Conservation (phyloP, 2,888 invertebrate species). For the Noctuana brunneofusca region DNA sequence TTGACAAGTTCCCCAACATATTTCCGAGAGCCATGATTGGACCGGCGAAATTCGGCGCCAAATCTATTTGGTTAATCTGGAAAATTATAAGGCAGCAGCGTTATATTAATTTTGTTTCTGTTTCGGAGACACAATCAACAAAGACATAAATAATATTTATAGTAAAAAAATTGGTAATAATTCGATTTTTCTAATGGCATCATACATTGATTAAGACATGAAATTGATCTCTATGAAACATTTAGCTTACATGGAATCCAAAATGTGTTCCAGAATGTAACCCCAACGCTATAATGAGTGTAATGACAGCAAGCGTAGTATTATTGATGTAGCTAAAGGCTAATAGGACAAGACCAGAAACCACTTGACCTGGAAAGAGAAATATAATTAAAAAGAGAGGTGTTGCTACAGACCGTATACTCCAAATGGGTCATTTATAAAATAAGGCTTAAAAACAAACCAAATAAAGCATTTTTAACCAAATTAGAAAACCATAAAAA, state of each 20-base stretch:
- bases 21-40: conserved; percentile 91
- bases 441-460: no score
- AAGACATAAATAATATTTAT: no score
- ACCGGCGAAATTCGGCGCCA: conserved; percentile 91
- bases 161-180: no score
- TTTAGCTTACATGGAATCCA: conserved; percentile 81
- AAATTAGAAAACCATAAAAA: no score
- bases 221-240: neutral
- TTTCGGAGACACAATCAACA: no score
- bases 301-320: conserved; percentile 67
- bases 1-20: conserved; percentile 86
- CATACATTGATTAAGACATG: no score
- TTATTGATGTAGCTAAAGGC: conserved; percentile 71
- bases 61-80: conserved; percentile 89
- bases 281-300: conserved; percentile 83
- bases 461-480: no score
- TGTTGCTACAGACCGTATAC: no score
- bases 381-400: neutral
- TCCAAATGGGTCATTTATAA: no score
- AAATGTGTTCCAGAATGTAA: conserved; percentile 84
- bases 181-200: no score
- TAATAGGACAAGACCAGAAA: conserved; percentile 65
- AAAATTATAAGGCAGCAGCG: conserved; percentile 40
- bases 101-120: no score
- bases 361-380: conserved; percentile 52